Evolutionary conservation across 1,140 invertebrate genomes (phyloP), one percentile per base, ranked within the genome.

Genomic region (Orchestia grillus): DNA sequence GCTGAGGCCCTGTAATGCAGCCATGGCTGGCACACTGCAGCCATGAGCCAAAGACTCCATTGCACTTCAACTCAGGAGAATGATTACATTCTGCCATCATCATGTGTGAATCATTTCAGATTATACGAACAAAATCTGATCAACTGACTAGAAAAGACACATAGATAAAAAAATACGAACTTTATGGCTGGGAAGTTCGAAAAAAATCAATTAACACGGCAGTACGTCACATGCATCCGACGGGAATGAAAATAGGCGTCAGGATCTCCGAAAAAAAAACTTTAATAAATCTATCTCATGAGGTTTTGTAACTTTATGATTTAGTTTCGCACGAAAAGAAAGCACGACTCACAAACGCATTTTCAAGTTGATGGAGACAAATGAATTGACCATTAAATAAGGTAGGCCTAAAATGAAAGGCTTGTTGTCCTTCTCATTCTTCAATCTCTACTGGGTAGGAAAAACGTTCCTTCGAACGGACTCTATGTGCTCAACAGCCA

Each of bases 11-110:
- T 44, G 23, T 44, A 94, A 94, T 44, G 43, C 92, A 94, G 92
- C 92, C 92, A 45, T 44, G 88, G 88, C 36, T 90, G n/a, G 88
- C 88, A 90, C 88, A 90, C 88, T 90, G n/a, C 88, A 90, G 88
- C 41, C 28, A 77, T 23, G 36, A 90, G 88, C 41, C 28, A 77
- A 23, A 77, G 11, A 36, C 28, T 77, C 41, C 4, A 90, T 90
- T 90, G 41, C 88, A 42, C 41, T 90, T 16, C 87, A 87, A 15
- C 36, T 40, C 41, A 53, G 1, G 62, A 77, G 62, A 3, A 3
- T 36, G 62, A 23, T 77, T 77, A 28, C 3, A 36, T 77, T 36
- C 62, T 36, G 62, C 36, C 11, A 8, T 77, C 28, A 28, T 77
- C 62, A 77, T 19, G 62, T 77, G 62, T 77, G 11, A 36, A 77